Evolutionary conservation across 2,113 vertebrate genomes (phyloP), one percentile per base, ranked within the genome.

Genomic region (Lasiurus borealis): DNA sequence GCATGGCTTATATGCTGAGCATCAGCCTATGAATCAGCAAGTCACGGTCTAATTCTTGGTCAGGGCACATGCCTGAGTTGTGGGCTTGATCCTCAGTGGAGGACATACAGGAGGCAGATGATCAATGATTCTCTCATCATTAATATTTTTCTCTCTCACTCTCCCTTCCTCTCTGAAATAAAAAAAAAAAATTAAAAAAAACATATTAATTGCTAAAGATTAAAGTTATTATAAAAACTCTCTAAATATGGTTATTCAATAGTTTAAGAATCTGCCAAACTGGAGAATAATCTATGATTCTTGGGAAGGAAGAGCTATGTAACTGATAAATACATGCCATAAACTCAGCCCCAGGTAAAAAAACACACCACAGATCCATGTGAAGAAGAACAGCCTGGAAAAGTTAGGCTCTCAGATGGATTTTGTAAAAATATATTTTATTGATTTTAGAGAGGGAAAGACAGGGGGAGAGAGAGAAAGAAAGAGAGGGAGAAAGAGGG

Each of bases 151-250:
- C 54, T 25, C 57, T 59, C 25, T 62, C 59, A 62, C 9, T 62
- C 25, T 62, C 59, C 59, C 59, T 62, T 62, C 25, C 59, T 62
- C 25, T 11, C 59, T 62, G 59, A 62, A 62, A 62, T 62, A 9
- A 62, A 62, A 62, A 73, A 27, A 12, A 57, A 15, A n/a, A n/a
- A n/a, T n/a, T n/a, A n/a, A n/a, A n/a, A n/a, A 52, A 64, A 89
- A 78, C n/a, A 86, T 90, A 85, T 44, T 73, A 80, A 68, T 6
- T 76, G 34, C 52, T 93, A 72, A 83, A 93, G 52, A 88, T 5
- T 40, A 80, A 81, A 12, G 73, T 44, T 75, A 69, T 62, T 57
- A 64, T 81, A 23, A 59, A 66, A 88, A 88, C 40, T 69, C 23
- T 11, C 54, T 66, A 78, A 85, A 59, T 48, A 90, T 3, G 29